Percentiles rank a stretch among this genome's conserved stretches.
Conservation (phyloP, 2,113 vertebrate genomes). For the Bothrops jararaca region DNA sequence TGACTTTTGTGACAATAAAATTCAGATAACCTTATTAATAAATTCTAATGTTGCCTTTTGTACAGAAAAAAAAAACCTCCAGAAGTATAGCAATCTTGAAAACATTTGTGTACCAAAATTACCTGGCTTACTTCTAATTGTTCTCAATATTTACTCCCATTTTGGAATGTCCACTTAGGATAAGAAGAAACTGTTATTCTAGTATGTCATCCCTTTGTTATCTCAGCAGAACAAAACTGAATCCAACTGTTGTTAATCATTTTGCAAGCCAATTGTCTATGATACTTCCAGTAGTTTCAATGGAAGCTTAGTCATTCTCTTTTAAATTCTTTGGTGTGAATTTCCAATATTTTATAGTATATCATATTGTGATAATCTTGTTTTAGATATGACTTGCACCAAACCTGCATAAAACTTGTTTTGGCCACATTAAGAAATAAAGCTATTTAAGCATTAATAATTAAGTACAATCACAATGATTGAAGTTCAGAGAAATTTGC, state of each 20-base stretch:
- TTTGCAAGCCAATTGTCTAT: conserved; percentile 28
- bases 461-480: not conserved
- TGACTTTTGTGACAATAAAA: not conserved
- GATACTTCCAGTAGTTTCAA: conserved; percentile 22
- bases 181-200: not conserved
- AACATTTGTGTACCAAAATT: conserved; percentile 41
- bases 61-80: conserved; percentile 25
- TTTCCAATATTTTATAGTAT: conserved; percentile 7
- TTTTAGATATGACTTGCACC: not conserved
- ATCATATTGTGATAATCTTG: conserved; percentile 7
- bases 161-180: conserved; percentile 1
- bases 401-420: conserved; percentile 13
- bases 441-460: not conserved
- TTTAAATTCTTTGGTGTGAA: conserved; percentile 15
- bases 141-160: conserved; percentile 29
- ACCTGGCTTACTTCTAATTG: conserved; percentile 25
- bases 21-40: conserved; percentile 40
- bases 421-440: not conserved
- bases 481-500: not conserved
- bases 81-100: conserved; percentile 40
- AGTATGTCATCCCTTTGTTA: conserved; percentile 13
- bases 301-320: conserved; percentile 21
- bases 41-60: conserved; percentile 43
- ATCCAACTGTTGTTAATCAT: conserved; percentile 24
- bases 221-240: conserved; percentile 30